These are phyloP conservation scores for western clawed frog (Xenopus tropicalis) DNA, from an alignment of 2,113 vertebrate genomes.

Conservation along the genomic window UCB_Xtro_10.0 CM004445.2:26232001-26232500, in stretches of 20 bases:
- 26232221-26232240: conserved; percentile 91
- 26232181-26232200: conserved; percentile 97
- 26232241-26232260: conserved; percentile 83
- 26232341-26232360: not conserved
- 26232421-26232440: conserved; percentile 89
- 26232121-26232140: no score
- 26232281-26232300: conserved; percentile 90
- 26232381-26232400: not conserved
- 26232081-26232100: no score
- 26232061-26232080: no score
- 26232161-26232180: conserved; percentile 91
- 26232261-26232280: conserved; percentile 89
- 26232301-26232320: conserved; percentile 93
- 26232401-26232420: conserved; percentile 66
- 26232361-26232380: not conserved
- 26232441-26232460: conserved; percentile 91
- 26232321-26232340: conserved; percentile 72
- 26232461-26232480: conserved; percentile 93
- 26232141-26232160: no score
- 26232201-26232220: conserved; percentile 91
- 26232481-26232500: conserved; percentile 94
- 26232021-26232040: no score
- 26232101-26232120: no score
- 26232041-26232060: no score
- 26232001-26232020: no score